These are phyloP conservation scores for Alcis repandata DNA, from an alignment of 2,888 invertebrate genomes.

Conservation along the genomic window DNA sequence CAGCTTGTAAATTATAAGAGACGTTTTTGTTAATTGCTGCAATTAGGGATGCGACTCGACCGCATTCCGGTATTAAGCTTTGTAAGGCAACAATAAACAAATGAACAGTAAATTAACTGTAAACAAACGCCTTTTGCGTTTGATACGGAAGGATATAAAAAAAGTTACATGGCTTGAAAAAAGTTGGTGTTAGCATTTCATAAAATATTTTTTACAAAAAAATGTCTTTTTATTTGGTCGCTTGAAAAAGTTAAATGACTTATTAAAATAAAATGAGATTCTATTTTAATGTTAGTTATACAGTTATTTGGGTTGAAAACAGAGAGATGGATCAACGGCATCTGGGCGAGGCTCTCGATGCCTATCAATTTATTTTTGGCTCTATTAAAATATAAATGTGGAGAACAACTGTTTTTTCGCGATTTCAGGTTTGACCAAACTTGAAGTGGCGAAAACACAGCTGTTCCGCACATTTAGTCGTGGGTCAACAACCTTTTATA, in stretches of 20 bases:
- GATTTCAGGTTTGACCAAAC: too few relatives aligned
- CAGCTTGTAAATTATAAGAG: constrained; percentile 70
- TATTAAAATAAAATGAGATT: too few relatives aligned
- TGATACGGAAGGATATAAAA: background rate
- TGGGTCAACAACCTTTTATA: background rate
- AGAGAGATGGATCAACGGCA: too few relatives aligned
- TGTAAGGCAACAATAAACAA: constrained; percentile 36
- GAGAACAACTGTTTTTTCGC: too few relatives aligned
- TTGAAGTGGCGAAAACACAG: background rate
- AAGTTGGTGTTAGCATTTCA: background rate
- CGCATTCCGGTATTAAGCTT: constrained; percentile 62
- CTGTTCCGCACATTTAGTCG: background rate
- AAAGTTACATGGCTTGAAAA: background rate
- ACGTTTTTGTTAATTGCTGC: constrained; percentile 75
- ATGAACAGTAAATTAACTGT: constrained; percentile 35
- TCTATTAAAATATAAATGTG: too few relatives aligned
- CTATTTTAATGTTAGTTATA: too few relatives aligned
- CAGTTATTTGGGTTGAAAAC: too few relatives aligned
- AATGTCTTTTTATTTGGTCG: background rate
- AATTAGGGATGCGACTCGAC: constrained; percentile 71
- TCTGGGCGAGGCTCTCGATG: too few relatives aligned
- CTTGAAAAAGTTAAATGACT: too few relatives aligned
- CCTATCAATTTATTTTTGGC: background rate
- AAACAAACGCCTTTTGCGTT: constrained; percentile 27
- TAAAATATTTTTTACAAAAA: background rate